These are phyloP conservation scores for Aquatica leii DNA, from an alignment of 2,888 invertebrate genomes.

Conservation along the genomic window DNA sequence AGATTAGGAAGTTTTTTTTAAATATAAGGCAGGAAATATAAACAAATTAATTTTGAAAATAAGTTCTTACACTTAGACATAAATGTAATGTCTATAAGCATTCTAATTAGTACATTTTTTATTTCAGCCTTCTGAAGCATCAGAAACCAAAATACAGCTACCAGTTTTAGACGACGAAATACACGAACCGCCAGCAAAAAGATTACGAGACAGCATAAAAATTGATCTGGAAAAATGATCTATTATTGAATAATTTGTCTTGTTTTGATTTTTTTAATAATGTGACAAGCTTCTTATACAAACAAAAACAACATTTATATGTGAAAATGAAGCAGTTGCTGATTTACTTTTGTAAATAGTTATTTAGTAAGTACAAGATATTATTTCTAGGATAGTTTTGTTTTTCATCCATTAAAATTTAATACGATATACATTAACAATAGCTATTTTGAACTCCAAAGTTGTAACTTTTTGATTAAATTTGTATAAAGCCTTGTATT, in stretches of 20 bases:
- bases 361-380: constrained; percentile 5
- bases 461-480: constrained; percentile 1
- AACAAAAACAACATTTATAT: not conserved
- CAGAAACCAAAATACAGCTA: constrained; percentile 79
- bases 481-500: constrained; percentile 13
- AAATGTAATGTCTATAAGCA: too few relatives aligned
- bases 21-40: too few relatives aligned
- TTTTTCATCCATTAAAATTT: too few relatives aligned
- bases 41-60: too few relatives aligned
- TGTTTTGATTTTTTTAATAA: not conserved
- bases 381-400: not conserved
- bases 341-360: constrained; percentile 4
- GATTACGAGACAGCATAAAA: constrained; percentile 56
- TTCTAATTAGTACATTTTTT: not conserved
- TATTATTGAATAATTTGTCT: not conserved
- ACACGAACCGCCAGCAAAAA: constrained; percentile 60
- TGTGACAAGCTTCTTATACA: constrained; percentile 1
- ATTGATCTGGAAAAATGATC: constrained; percentile 54
- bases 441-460: too few relatives aligned
- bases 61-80: too few relatives aligned
- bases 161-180: constrained; percentile 71
- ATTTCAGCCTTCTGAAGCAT: constrained; percentile 79
- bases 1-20: too few relatives aligned
- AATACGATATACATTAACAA: too few relatives aligned
- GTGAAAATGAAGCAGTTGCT: not conserved